These are phyloP conservation scores for Plectropomus leopardus DNA, from an alignment of 2,113 vertebrate genomes.

Conservation along the genomic window DNA sequence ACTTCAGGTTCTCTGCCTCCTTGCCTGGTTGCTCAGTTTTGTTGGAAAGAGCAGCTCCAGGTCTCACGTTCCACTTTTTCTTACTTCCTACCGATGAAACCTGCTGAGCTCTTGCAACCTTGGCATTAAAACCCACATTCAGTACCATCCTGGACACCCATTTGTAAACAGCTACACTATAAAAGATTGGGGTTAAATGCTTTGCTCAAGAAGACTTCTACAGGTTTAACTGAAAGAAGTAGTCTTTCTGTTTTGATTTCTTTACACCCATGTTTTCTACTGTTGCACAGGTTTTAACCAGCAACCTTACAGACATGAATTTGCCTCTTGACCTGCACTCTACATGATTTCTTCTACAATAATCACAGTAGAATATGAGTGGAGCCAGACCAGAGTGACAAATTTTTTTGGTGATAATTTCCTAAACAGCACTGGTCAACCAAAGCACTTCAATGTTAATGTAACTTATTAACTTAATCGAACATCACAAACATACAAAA, in stretches of 20 bases:
- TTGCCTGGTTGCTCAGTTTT: neutral
- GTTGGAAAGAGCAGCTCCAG: neutral
- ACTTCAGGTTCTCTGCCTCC: neutral
- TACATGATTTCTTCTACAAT: neutral
- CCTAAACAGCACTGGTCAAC: neutral
- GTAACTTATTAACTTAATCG: no score
- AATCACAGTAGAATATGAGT: neutral
- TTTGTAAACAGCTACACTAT: neutral
- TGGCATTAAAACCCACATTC: neutral
- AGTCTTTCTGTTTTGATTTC: constrained; percentile 5
- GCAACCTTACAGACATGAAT: neutral
- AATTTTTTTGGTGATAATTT: constrained; percentile 3
- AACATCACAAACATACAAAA: neutral
- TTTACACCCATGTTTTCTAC: neutral
- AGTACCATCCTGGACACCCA: neutral
- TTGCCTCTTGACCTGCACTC: constrained; percentile 7
- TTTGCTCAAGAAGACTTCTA: neutral
- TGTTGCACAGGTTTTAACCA: constrained; percentile 6
- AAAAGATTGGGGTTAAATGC: no score
- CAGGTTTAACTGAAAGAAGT: neutral
- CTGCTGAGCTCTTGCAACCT: neutral
- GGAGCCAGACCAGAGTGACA: neutral
- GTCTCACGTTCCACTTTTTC: constrained; percentile 3
- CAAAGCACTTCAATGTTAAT: neutral
- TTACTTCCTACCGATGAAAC: constrained; percentile 10